Conservation (phyloP, 2,797 vertebrate genomes). For the Pipistrellus kuhlii region DNA sequence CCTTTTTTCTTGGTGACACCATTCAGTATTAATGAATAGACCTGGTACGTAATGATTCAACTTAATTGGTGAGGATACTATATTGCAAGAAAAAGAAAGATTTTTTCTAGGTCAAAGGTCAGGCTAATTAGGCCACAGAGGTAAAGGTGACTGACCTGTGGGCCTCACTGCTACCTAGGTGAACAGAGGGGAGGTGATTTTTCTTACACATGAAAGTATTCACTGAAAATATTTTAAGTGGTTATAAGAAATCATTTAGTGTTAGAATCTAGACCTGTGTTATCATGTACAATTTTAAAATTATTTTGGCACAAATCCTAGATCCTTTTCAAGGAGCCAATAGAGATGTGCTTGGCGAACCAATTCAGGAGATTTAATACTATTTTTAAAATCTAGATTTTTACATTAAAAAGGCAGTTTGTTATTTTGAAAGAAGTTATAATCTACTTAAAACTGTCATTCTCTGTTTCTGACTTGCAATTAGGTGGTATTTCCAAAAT, state of each 20-base stretch:
- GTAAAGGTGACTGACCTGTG: neutral
- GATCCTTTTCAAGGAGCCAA: constrained; percentile 58
- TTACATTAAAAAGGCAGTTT: constrained; percentile 82
- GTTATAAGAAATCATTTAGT: constrained; percentile 49
- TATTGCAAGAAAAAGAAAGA: neutral
- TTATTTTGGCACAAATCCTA: constrained; percentile 60
- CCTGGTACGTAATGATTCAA: constrained; percentile 8
- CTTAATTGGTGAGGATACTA: constrained; percentile 2
- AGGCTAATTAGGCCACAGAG: neutral
- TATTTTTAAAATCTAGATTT: constrained; percentile 84
- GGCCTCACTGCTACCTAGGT: neutral
- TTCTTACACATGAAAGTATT: constrained; percentile 56
- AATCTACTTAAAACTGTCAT: constrained; percentile 88
- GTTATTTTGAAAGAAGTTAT: constrained; percentile 85
- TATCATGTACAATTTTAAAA: constrained; percentile 72
- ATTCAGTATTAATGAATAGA: constrained; percentile 19
- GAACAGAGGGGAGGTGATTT: constrained; percentile 24
- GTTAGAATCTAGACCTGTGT: constrained; percentile 44
- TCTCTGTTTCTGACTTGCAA: constrained; percentile 88
- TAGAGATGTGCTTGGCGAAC: constrained; percentile 73
- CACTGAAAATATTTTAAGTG: constrained; percentile 52
- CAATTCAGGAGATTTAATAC: constrained; percentile 80
- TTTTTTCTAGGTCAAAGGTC: neutral
- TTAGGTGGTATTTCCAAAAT: constrained; percentile 89
- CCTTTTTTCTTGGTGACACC: constrained; percentile 21